phyloP scores from a whole-genome alignment of 1,140 invertebrate species.

The Bathynomus jamesi region DNA sequence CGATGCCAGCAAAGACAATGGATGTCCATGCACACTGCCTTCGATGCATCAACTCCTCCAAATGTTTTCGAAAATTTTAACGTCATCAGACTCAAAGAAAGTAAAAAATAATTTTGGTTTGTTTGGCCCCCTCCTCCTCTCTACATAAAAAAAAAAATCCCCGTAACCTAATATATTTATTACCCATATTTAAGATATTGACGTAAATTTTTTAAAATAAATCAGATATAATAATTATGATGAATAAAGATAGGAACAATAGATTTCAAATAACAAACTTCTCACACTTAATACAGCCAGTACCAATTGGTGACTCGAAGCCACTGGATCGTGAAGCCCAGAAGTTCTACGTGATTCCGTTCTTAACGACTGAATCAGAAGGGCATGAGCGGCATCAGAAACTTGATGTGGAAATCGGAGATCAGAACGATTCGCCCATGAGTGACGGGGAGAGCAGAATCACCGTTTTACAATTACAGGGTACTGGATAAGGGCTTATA shows the following conservation, averaged over 20 bases:
- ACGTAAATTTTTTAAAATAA: too few species aligned
- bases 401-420: conserved; percentile 76
- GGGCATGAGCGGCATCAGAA: conserved; percentile 52
- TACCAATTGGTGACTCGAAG: conserved; percentile 34
- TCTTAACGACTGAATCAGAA: conserved; percentile 28
- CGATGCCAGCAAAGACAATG: conserved; percentile 55
- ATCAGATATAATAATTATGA: too few species aligned
- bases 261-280: not conserved
- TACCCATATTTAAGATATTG: too few species aligned
- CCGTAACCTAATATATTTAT: too few species aligned
- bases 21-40: conserved; percentile 67
- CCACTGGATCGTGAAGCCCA: conserved; percentile 45
- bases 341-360: conserved; percentile 39
- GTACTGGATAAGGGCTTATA: too few species aligned
- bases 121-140: too few species aligned
- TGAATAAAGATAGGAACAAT: too few species aligned
- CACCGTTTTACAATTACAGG: conserved; percentile 82
- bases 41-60: conserved; percentile 56
- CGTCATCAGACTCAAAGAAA: conserved; percentile 47
- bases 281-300: not conserved
- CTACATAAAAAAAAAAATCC: too few species aligned
- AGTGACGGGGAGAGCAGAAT: conserved; percentile 54
- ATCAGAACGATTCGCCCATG: conserved; percentile 83
- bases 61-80: conserved; percentile 64
- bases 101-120: too few species aligned